Base-by-base conservation (phyloP, 2,888 invertebrate species). In the Synanthedon vespiformis region DNA sequence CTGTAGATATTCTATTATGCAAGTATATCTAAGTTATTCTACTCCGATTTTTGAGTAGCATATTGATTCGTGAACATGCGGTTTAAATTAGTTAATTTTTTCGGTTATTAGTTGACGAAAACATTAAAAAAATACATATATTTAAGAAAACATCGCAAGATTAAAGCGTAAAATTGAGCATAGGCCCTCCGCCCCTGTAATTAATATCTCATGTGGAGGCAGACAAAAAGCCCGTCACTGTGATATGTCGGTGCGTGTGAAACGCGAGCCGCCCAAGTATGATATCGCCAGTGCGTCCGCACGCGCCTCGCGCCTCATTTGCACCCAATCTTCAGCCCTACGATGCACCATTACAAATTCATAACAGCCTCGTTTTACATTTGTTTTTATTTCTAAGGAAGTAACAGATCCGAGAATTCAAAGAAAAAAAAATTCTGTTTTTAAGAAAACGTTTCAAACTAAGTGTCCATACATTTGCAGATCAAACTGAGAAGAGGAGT, bases 301-400 rank as follows among this genome's bases (percentile, higher is more conserved):
- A 77, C 85, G 84, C 80, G 82, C 79, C 77, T 69, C 68, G 61
- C 76, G 84, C 72, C 58, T 72, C 83, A 84, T 85, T 84, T 81
- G 70, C 82, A 72, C 72, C 77, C 80, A 82, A 84, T 84, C 81
- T 84, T 82, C 75, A 80, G 79, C 69, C 61, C 62, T 62, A 65
- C 58, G 68, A 84, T 84, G 86, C 86, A 77, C 72, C 82, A 86
- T 85, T 86, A 77, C 71, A 63, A 64, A 74, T 74, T 71, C 68
- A 85, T 79, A 85, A 79, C 70, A 72, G 60, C 63, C 63, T 67
- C 67, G 66, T 77, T 76, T 73, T 67, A 52, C 51, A 55, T 60
- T 58, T 57, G 63, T 72, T 74, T 74, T 77, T 74, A 67, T 68
- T 65, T 60, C 57, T 56, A 56, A 14, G 49, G 54, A 56, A 55